Evolutionary conservation across 2,113 vertebrate genomes (phyloP).

Genomic region (Epinephelus cyanopodus): DNA sequence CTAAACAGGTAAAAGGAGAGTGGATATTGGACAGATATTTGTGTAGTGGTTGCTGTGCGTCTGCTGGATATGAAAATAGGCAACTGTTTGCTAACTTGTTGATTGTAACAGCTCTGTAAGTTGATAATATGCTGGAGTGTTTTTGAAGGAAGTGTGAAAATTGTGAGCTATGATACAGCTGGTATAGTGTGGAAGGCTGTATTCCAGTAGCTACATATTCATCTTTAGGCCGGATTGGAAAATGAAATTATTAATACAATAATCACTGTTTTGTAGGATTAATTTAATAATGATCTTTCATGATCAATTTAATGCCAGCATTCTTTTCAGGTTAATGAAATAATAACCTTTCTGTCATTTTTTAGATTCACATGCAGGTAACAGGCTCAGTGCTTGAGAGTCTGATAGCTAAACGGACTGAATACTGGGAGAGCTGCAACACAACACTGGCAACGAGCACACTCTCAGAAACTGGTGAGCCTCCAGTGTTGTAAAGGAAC

Average conservation of each 20-base stretch:
- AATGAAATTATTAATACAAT: too few species aligned
- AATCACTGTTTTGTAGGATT: too few species aligned
- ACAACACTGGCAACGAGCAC: constrained; percentile 78
- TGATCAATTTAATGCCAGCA: neutral
- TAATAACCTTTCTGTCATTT: neutral
- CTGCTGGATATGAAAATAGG: neutral
- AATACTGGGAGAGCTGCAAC: constrained; percentile 90
- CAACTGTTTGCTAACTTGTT: neutral
- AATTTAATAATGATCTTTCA: neutral
- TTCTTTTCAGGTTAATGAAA: neutral
- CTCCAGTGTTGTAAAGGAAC: neutral
- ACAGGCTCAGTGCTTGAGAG: constrained; percentile 87
- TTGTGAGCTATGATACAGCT: neutral
- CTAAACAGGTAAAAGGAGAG: neutral
- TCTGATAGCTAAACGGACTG: constrained; percentile 86
- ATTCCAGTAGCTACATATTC: neutral
- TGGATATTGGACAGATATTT: neutral
- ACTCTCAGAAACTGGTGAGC: constrained; percentile 81
- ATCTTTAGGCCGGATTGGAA: neutral
- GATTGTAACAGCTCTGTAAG: neutral
- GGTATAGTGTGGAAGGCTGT: neutral
- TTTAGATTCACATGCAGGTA: constrained; percentile 76
- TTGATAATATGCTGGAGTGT: neutral
- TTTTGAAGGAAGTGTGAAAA: too few species aligned
- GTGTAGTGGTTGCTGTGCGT: neutral